phyloP scores from a whole-genome alignment of 2,888 invertebrate genomes.

The Formica aserva region DNA sequence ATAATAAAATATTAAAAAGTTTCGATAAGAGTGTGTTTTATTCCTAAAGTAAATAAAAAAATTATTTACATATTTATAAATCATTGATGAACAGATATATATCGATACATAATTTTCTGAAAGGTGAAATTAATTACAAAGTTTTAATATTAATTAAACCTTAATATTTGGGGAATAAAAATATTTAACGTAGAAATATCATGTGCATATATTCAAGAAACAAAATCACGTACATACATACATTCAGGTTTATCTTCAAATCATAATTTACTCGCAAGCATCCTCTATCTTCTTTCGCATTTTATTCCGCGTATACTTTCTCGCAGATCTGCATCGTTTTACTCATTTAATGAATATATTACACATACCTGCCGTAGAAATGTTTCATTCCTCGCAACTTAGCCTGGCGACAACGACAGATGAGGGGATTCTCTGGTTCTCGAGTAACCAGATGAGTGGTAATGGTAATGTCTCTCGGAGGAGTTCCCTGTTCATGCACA shows the following conservation, averaged over 20 bases:
- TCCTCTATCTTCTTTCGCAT: conserved; percentile 6
- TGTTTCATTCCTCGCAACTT: conserved; percentile 48
- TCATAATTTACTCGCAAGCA: conserved; percentile 10
- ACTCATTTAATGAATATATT: conserved; percentile 56
- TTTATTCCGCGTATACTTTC: conserved; percentile 30
- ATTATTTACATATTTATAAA: conserved; percentile 30
- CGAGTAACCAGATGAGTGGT: conserved; percentile 59
- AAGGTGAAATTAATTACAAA: background rate
- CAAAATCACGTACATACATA: conserved; percentile 1
- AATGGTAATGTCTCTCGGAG: conserved; percentile 57
- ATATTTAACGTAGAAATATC: conserved; percentile 23
- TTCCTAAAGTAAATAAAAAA: background rate
- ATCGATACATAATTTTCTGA: background rate
- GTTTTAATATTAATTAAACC: conserved; percentile 18
- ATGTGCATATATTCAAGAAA: background rate
- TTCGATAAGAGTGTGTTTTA: background rate
- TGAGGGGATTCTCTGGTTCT: conserved; percentile 50
- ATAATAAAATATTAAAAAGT: background rate
- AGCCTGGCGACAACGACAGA: conserved; percentile 52
- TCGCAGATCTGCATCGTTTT: conserved; percentile 26
- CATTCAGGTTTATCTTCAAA: conserved; percentile 23
- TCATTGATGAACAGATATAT: background rate
- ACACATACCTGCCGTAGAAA: conserved; percentile 22
- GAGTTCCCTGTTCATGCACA: conserved; percentile 49
- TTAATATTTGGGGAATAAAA: background rate